phyloP scores from a whole-genome alignment of 2,888 invertebrate genomes.

The Hydrotaea diabolus region DNA sequence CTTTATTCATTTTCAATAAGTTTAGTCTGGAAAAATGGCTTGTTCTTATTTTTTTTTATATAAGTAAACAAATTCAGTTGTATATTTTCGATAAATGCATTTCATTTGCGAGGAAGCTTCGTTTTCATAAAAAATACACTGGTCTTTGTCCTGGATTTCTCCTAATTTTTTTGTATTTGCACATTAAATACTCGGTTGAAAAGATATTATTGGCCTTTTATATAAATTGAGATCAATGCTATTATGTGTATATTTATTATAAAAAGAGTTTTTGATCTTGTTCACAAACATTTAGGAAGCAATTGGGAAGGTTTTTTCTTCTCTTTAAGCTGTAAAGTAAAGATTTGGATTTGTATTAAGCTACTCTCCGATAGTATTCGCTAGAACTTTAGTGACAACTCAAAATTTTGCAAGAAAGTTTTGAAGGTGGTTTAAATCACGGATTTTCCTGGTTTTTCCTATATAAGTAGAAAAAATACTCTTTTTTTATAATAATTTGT shows the following conservation, averaged over 20 bases:
- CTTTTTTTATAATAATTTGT: too few relatives aligned
- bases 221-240: slow-evolving; percentile 64
- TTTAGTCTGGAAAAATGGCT: slow-evolving; percentile 24
- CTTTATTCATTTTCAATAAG: slow-evolving; percentile 7
- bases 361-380: too few relatives aligned
- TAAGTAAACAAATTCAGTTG: background rate
- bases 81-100: slow-evolving; percentile 69
- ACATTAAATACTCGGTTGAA: slow-evolving; percentile 54
- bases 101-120: slow-evolving; percentile 70
- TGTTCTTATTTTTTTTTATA: slow-evolving; percentile 11
- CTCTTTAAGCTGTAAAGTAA: background rate
- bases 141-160: background rate
- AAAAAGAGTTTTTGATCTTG: slow-evolving; percentile 16
- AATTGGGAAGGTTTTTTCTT: too few relatives aligned
- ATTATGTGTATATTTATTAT: slow-evolving; percentile 39
- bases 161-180: background rate
- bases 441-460: too few relatives aligned
- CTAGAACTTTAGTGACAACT: too few relatives aligned
- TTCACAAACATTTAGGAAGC: slow-evolving; percentile 39
- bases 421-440: too few relatives aligned
- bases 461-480: too few relatives aligned
- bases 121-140: background rate
- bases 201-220: slow-evolving; percentile 62
- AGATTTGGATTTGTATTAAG: background rate
- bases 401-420: too few relatives aligned